phyloP scores from a whole-genome alignment of 2,797 vertebrate genomes.

The Cossypha heuglini region DNA sequence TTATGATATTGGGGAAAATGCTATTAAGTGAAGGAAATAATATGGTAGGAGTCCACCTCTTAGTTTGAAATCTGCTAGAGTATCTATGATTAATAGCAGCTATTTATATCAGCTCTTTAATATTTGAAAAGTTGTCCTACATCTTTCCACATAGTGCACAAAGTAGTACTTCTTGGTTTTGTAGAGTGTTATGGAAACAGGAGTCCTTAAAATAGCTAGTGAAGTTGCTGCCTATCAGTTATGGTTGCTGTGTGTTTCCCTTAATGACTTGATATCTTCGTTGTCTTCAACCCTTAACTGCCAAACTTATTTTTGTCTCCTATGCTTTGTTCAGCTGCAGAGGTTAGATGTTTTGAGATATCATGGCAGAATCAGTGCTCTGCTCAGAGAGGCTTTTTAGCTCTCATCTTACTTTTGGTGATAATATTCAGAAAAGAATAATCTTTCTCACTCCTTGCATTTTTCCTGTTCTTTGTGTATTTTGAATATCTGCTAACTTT shows the following conservation, averaged over 20 bases:
- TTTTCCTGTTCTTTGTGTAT: neutral
- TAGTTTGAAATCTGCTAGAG: neutral
- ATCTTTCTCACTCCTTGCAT: neutral
- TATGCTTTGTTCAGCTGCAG: neutral
- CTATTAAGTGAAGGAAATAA: neutral
- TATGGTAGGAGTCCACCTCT: neutral
- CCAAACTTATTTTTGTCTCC: neutral
- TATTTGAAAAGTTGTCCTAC: neutral
- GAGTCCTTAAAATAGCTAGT: neutral
- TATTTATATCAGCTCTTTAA: neutral
- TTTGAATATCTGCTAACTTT: neutral
- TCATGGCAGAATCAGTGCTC: neutral
- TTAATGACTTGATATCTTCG: neutral
- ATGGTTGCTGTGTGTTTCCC: neutral
- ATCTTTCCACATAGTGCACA: neutral
- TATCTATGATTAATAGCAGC: neutral
- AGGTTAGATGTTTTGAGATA: neutral
- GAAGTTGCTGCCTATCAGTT: neutral
- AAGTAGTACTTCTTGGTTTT: neutral
- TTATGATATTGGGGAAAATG: conserved; percentile 39
- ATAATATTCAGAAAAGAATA: neutral
- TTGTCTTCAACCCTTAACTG: neutral
- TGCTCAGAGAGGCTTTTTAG: neutral
- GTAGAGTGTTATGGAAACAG: neutral
- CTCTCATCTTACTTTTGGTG: neutral